Percentiles rank a stretch among this genome's conserved stretches.
phyloP scores from a whole-genome alignment of 2,113 vertebrate genomes.

The Suncus etruscus region DNA sequence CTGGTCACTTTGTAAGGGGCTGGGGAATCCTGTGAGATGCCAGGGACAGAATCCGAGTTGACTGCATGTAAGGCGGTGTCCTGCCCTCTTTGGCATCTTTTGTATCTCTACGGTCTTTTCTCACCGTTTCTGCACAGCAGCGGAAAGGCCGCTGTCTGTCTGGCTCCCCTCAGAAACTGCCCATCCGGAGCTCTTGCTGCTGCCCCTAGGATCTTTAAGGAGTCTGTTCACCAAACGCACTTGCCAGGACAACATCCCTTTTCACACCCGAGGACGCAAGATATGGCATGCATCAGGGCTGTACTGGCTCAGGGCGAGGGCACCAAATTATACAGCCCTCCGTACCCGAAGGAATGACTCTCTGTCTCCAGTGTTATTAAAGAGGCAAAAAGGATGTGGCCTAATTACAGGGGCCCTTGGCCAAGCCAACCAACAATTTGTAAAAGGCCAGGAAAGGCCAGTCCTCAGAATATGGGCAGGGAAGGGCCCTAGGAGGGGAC shows the following conservation, averaged over 20 bases:
- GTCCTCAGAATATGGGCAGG: too few relatives aligned
- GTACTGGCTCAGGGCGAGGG: slow-evolving; percentile 57
- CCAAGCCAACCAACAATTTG: slow-evolving; percentile 54
- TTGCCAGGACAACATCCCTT: slow-evolving; percentile 25
- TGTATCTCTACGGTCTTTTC: too few relatives aligned
- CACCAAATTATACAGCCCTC: slow-evolving; percentile 68
- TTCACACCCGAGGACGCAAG: slow-evolving; percentile 56
- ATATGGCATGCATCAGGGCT: slow-evolving; percentile 17
- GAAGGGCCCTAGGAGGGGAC: neutral
- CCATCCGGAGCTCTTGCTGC: neutral
- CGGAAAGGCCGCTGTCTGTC: too few relatives aligned
- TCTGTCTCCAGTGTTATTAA: slow-evolving; percentile 67
- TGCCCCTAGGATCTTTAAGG: neutral
- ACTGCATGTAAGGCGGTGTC: too few relatives aligned
- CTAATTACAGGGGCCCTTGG: slow-evolving; percentile 75
- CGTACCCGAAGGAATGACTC: slow-evolving; percentile 48
- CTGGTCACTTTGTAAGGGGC: neutral
- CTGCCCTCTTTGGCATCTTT: too few relatives aligned
- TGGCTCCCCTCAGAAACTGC: neutral
- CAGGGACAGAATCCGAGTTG: neutral
- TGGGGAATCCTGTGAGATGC: too few relatives aligned
- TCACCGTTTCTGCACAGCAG: too few relatives aligned
- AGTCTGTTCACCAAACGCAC: slow-evolving; percentile 3
- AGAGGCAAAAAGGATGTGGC: slow-evolving; percentile 70
- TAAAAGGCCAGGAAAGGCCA: slow-evolving; percentile 11